Evolutionary conservation across 2,113 vertebrate genomes (phyloP).

Genomic region (Taurulus bubalis): DNA sequence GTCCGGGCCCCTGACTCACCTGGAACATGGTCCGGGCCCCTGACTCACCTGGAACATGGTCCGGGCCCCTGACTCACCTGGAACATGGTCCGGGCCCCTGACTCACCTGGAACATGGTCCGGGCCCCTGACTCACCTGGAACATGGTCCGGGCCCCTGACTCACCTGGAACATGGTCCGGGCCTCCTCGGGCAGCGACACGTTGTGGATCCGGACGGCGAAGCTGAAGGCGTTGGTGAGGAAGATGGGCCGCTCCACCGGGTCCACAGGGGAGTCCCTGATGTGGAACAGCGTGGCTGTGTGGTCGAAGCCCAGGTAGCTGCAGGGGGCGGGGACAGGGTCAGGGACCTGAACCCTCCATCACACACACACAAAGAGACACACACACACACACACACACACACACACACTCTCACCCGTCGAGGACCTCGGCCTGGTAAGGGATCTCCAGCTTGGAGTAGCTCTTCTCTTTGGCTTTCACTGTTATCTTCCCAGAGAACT

Average conservation of each 20-base stretch:
- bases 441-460: slow-evolving; percentile 99
- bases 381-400: no score
- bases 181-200: slow-evolving; percentile 93
- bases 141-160: no score
- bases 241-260: slow-evolving; percentile 91
- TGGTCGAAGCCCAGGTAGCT: slow-evolving; percentile 96
- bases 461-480: slow-evolving; percentile 99
- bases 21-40: no score
- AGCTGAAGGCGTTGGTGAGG: slow-evolving; percentile 95
- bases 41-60: no score
- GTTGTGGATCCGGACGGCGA: slow-evolving; percentile 93
- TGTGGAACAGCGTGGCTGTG: slow-evolving; percentile 96
- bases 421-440: slow-evolving; percentile 97
- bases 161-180: slow-evolving; percentile 93
- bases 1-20: no score
- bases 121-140: no score
- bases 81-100: no score
- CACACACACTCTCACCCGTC: slow-evolving; percentile 88
- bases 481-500: slow-evolving; percentile 97
- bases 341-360: background rate
- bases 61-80: no score
- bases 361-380: background rate
- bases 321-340: slow-evolving; percentile 6
- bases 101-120: no score
- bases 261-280: slow-evolving; percentile 93